A percentile compares a stretch with the other conserved stretches of the same genome.
These are phyloP conservation scores for Chaetophractus vellerosus DNA, from an alignment of 2,797 vertebrate species.

Conservation along the genomic window DNA sequence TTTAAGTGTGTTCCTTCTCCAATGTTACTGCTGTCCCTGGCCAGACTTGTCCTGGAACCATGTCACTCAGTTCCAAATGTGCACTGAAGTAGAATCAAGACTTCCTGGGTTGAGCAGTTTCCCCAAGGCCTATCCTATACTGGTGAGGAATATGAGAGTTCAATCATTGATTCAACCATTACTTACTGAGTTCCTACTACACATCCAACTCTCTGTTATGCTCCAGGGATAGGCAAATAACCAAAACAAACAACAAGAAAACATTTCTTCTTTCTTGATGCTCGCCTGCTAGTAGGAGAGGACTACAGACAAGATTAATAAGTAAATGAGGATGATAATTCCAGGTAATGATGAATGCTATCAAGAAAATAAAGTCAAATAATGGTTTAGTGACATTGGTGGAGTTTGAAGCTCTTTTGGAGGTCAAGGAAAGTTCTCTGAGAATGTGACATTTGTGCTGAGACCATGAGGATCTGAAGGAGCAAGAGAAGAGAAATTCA, in stretches of 20 bases:
- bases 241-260: background rate
- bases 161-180: background rate
- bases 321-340: background rate
- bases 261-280: background rate
- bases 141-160: background rate
- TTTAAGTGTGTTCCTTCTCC: background rate
- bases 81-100: background rate
- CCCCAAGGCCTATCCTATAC: background rate
- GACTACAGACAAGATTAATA: background rate
- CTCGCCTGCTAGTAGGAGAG: background rate
- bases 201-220: background rate
- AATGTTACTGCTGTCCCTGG: background rate
- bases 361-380: conserved; percentile 32
- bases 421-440: background rate
- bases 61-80: background rate
- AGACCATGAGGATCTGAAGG: background rate
- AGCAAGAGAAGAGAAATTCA: background rate
- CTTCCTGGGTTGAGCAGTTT: background rate
- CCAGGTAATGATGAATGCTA: background rate
- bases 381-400: background rate
- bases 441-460: background rate
- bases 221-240: background rate
- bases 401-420: background rate
- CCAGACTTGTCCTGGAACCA: fast-evolving
- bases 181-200: background rate